Base-by-base conservation (phyloP, 2,797 vertebrate genomes). In the Pangasius krempfi region DNA sequence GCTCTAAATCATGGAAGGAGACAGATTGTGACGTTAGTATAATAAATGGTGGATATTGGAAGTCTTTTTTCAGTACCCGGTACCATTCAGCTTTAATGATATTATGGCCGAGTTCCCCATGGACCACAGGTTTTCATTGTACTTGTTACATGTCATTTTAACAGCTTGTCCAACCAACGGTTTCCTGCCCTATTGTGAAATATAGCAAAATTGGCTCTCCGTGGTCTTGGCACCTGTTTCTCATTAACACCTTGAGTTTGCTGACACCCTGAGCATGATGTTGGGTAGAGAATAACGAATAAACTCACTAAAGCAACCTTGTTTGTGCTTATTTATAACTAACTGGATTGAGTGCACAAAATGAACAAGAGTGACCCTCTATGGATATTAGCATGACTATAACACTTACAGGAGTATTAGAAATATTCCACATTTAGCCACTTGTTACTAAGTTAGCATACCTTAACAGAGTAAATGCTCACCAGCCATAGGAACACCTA, bases 61-160 rank as follows among this genome's bases (percentile, higher is more conserved):
- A 62, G 72, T 33, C 37, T 30, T 86, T 56, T 84, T 27, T 66
- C 40, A 66, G 62, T 66, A 2, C 37, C 50, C 56, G 62, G n/a
- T 86, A 30, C 68, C 14, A 52, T 80, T 87, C 47, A 80, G 30
- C 47, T 52, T 80, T 68, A 68, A 66, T 80, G 73, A 87, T 80
- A 14, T 79, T 68, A 80, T 50, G 47, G 66, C 75, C 0, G 7
- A 76, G 47, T 80, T 87, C 62, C 20, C 22, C 56, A 50, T 62
- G 27, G 56, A 86, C 73, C 72, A 54, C 40, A 33, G 58, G 73
- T 87, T 52, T 87, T 66, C 40, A 47, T 20, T 62, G 37, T 50
- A 4, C n/a, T 70, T 54, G 14, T 22, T 76, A 30, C 33, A 44
- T 30, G 40, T 64, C 6, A 86, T 86, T 78, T 62, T 76, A 76